Evolutionary conservation across 2,797 vertebrate genomes (phyloP).

Genomic region (Peromyscus nudipes): DNA sequence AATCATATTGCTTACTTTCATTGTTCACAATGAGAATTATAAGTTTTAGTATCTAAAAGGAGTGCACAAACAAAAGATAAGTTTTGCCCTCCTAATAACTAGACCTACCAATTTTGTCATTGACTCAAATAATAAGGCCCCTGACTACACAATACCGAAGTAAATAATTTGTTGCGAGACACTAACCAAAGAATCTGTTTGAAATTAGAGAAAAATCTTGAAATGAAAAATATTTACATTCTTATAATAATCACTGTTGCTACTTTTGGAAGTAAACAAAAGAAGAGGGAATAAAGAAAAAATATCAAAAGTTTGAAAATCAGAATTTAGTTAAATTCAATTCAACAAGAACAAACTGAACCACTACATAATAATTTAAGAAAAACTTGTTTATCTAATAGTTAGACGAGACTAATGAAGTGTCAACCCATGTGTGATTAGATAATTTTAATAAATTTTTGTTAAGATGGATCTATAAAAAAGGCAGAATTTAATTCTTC

Average conservation of each 20-base stretch:
- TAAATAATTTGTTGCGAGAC: not conserved
- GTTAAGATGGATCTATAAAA: conserved; percentile 22
- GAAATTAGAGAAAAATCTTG: conserved; percentile 19
- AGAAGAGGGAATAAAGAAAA: conserved; percentile 6
- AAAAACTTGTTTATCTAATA: conserved; percentile 34
- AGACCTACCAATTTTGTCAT: not conserved
- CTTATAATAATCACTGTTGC: conserved; percentile 27
- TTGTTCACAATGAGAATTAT: conserved; percentile 11
- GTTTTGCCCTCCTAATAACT: conserved; percentile 18
- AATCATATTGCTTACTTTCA: conserved; percentile 40
- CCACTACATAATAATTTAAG: not conserved
- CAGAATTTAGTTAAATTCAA: conserved; percentile 36
- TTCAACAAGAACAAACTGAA: conserved; percentile 39
- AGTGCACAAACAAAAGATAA: conserved; percentile 38
- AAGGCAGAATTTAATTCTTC: conserved; percentile 3
- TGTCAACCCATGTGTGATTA: not conserved
- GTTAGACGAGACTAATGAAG: not conserved
- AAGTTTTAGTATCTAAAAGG: conserved; percentile 32
- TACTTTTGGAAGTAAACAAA: conserved; percentile 44
- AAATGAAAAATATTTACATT: conserved; percentile 3
- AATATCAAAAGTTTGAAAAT: conserved; percentile 3
- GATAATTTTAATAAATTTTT: conserved; percentile 38
- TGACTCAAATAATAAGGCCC: conserved; percentile 24
- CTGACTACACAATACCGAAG: conserved; percentile 1
- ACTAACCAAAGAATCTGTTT: conserved; percentile 61